These are phyloP conservation scores for Brachypterus glaber DNA, from an alignment of 2,888 invertebrate genomes.

Conservation along the genomic window DNA sequence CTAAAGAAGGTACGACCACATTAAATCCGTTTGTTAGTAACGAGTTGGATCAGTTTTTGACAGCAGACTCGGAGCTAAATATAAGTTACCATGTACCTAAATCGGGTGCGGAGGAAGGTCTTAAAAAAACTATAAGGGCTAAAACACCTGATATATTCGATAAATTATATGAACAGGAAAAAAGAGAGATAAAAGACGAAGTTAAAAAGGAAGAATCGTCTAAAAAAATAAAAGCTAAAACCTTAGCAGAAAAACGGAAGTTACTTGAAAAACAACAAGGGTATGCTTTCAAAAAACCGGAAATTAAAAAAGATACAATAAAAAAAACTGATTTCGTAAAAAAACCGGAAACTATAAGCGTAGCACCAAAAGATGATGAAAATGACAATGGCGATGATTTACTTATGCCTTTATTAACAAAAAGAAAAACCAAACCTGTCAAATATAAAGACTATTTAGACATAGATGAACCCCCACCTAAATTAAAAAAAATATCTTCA, in stretches of 20 bases:
- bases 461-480: no score
- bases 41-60: constrained; percentile 44
- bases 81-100: constrained; percentile 39
- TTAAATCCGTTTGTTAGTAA: constrained; percentile 43
- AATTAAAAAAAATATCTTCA: no score
- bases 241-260: constrained; percentile 45
- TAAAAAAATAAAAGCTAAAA: constrained; percentile 39
- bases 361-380: no score
- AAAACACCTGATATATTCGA: constrained; percentile 13
- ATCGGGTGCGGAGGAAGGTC: constrained; percentile 31
- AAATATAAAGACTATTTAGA: no score
- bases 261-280: constrained; percentile 36
- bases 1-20: constrained; percentile 1
- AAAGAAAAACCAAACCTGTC: no score
- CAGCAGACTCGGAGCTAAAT: constrained; percentile 40
- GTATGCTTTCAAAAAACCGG: constrained; percentile 15
- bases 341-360: constrained; percentile 9
- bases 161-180: constrained; percentile 15
- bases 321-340: constrained; percentile 7
- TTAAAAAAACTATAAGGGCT: constrained; percentile 20
- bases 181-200: constrained; percentile 11
- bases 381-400: no score
- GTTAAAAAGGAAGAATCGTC: constrained; percentile 1
- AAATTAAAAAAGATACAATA: constrained; percentile 12
- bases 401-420: no score